Percentiles rank a stretch among this genome's conserved stretches.
Evolutionary conservation across 92 coral and sea anemone genomes (phyloP).

Genomic region (Virgularia gustaviana): DNA sequence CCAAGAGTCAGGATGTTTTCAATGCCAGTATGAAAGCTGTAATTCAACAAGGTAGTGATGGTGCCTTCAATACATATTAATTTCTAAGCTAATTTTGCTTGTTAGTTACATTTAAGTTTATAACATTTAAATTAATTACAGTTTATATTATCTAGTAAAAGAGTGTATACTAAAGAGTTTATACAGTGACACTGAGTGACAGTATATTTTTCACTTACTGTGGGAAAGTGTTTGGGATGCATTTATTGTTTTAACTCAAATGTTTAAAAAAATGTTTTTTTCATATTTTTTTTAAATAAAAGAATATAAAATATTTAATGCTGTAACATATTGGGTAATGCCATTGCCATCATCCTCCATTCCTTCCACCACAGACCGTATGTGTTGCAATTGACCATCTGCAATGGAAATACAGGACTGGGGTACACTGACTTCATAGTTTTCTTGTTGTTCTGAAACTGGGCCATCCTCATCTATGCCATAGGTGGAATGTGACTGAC

Average conservation of each 20-base stretch:
- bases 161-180: neutral
- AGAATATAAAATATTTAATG: neutral
- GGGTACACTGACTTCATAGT: neutral
- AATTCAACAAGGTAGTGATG: slow-evolving; percentile 31
- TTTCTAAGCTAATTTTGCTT: neutral
- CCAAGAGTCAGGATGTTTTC: slow-evolving; percentile 38
- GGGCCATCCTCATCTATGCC: slow-evolving; percentile 39
- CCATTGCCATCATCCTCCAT: slow-evolving; percentile 12
- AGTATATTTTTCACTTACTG: neutral
- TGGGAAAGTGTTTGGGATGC: neutral
- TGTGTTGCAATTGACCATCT: neutral
- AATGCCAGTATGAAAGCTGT: slow-evolving; percentile 41
- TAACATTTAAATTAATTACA: no score
- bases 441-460: slow-evolving; percentile 24
- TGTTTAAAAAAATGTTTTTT: neutral
- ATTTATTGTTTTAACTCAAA: neutral
- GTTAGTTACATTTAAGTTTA: neutral
- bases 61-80: slow-evolving; percentile 10
- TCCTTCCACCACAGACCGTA: neutral
- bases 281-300: neutral
- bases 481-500: neutral
- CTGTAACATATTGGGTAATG: slow-evolving; percentile 10
- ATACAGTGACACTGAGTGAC: no score
- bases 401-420: neutral
- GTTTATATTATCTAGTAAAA: no score